Evolutionary conservation across 2,113 vertebrate genomes (phyloP).

Genomic region (Zeus faber): DNA sequence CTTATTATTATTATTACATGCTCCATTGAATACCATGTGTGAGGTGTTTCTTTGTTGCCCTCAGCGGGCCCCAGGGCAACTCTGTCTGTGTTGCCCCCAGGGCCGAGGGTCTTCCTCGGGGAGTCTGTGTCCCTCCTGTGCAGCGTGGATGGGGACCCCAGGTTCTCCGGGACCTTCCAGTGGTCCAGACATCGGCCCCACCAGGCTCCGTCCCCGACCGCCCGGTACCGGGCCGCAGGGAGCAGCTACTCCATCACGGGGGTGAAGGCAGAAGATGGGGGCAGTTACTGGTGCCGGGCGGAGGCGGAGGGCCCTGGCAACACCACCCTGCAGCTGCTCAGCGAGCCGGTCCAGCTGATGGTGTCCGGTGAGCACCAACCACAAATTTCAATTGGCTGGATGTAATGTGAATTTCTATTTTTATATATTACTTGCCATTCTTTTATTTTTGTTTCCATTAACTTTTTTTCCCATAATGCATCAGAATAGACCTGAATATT

Average conservation of each 20-base stretch:
- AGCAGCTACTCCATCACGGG: constrained; percentile 53
- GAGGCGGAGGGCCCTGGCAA: constrained; percentile 16
- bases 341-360: constrained; percentile 19
- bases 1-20: no score
- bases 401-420: no score
- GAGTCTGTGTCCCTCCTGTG: constrained; percentile 56
- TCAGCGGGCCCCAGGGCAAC: constrained; percentile 31
- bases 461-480: no score
- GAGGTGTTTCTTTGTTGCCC: no score
- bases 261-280: constrained; percentile 36
- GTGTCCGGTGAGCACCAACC: constrained; percentile 54
- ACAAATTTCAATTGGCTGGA: no score
- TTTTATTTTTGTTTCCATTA: no score
- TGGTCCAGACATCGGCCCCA: constrained; percentile 38
- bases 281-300: constrained; percentile 50
- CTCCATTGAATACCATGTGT: no score
- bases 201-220: constrained; percentile 1
- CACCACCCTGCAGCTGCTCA: constrained; percentile 1
- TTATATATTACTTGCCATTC: no score
- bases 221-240: constrained; percentile 38
- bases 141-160: constrained; percentile 23
- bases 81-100: constrained; percentile 49
- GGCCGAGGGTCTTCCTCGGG: constrained; percentile 44
- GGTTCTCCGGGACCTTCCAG: constrained; percentile 18
- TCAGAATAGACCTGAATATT: no score